A percentile compares a stretch with the other conserved stretches of the same genome.
These are phyloP conservation scores for Crypturellus tataupa DNA, from an alignment of 2,797 vertebrate species.

Conservation along the genomic window DNA sequence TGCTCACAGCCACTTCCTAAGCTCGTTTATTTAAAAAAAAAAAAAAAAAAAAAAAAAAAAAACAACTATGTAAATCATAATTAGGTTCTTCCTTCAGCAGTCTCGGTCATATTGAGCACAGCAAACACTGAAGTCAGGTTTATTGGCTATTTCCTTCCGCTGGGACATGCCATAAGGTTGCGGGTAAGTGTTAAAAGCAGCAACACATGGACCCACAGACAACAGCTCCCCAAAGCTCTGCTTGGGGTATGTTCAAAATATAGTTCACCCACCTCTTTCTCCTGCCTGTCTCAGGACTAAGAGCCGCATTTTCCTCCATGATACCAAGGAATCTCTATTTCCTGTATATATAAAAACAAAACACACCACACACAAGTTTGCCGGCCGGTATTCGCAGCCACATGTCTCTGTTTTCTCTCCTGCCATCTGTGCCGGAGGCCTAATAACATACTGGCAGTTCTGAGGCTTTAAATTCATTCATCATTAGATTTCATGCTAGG, in stretches of 20 bases:
- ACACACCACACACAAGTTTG: neutral
- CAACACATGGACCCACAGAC: neutral
- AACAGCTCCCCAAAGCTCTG: neutral
- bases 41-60: neutral
- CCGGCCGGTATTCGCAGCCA: neutral
- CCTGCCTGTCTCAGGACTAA: neutral
- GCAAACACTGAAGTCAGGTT: neutral
- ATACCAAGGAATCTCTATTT: neutral
- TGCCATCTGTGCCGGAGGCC: constrained; percentile 1
- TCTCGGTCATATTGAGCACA: neutral
- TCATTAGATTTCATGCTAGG: constrained; percentile 43
- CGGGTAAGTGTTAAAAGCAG: neutral
- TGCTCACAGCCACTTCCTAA: neutral
- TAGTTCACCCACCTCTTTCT: neutral
- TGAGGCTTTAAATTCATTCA: constrained; percentile 39
- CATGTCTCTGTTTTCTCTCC: neutral
- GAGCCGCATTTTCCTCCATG: neutral
- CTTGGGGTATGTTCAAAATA: neutral
- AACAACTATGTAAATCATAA: neutral
- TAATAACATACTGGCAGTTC: neutral
- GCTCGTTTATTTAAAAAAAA: neutral
- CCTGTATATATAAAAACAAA: too few species aligned
- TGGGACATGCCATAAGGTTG: neutral
- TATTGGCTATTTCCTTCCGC: neutral
- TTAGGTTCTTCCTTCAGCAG: neutral